Percentiles rank a stretch among this genome's conserved stretches.
Evolutionary conservation across 1,140 invertebrate genomes (phyloP).

Genomic region (Rhyacophila brunnea): DNA sequence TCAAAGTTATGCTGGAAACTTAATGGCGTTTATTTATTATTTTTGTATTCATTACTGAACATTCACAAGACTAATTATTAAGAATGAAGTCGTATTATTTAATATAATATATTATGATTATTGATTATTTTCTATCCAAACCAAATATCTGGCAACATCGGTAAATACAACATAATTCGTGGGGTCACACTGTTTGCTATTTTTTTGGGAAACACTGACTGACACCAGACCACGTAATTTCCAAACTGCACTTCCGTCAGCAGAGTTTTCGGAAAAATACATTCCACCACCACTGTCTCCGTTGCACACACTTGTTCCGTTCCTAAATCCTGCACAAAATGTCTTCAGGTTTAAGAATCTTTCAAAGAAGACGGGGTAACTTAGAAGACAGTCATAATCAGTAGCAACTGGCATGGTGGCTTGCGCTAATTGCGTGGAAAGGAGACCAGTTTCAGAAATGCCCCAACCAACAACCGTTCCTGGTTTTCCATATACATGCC

Average conservation of each 20-base stretch:
- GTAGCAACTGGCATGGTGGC: constrained; percentile 13
- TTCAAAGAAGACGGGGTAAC: constrained; percentile 17
- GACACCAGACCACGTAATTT: constrained; percentile 59
- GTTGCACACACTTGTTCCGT: constrained; percentile 43
- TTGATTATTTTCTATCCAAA: too few relatives aligned
- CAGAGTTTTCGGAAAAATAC: constrained; percentile 49
- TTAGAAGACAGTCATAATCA: constrained; percentile 21
- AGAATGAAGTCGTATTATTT: too few relatives aligned
- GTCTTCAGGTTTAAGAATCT: constrained; percentile 16
- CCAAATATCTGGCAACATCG: constrained; percentile 58
- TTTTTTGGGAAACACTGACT: constrained; percentile 52
- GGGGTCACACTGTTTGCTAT: constrained; percentile 53
- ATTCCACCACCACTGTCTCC: constrained; percentile 65
- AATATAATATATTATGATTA: too few relatives aligned
- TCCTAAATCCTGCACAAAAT: constrained; percentile 23
- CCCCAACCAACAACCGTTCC: constrained; percentile 31
- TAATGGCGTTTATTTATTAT: too few relatives aligned
- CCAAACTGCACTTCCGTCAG: constrained; percentile 51
- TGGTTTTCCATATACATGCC: constrained; percentile 38
- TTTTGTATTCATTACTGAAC: too few relatives aligned
- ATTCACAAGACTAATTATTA: too few relatives aligned
- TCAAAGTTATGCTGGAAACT: too few relatives aligned
- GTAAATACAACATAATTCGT: constrained; percentile 59
- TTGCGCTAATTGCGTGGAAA: constrained; percentile 7
- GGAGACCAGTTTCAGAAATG: constrained; percentile 7